Evolutionary conservation across 2,888 invertebrate species (phyloP).

Genomic region (Phymatocera aterrima): DNA sequence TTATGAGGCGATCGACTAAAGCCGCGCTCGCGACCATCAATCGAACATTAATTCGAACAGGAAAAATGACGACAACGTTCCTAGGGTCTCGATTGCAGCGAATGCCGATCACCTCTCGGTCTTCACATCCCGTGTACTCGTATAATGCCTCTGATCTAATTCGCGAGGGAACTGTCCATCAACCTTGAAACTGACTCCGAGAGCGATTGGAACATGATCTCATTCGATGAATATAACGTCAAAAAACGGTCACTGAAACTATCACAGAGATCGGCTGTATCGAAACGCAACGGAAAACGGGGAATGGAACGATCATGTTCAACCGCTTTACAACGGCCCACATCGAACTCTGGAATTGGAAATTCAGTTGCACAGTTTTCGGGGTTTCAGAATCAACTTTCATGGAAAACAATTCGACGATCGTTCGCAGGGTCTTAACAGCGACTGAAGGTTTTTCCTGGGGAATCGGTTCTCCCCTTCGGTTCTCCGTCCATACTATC

Average conservation of each 20-base stretch:
- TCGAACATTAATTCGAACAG: not conserved
- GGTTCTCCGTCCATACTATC: not conserved
- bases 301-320: no score
- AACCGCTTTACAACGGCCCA: no score
- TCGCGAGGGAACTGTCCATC: not conserved
- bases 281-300: no score
- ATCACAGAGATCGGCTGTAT: no score
- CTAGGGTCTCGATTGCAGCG: not conserved
- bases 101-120: not conserved
- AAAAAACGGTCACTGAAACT: no score
- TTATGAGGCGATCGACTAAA: not conserved
- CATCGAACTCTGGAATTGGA: not conserved
- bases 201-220: no score
- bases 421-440: not conserved
- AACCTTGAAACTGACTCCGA: not conserved
- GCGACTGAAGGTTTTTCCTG: conserved; percentile 21
- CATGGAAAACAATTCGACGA: not conserved
- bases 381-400: not conserved
- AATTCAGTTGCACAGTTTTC: not conserved
- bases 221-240: no score
- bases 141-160: not conserved
- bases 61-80: no score
- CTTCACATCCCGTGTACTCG: not conserved
- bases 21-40: not conserved
- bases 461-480: not conserved